Evolutionary conservation across 2,797 vertebrate species (phyloP).

Genomic region (Syngnathus rostellatus): DNA sequence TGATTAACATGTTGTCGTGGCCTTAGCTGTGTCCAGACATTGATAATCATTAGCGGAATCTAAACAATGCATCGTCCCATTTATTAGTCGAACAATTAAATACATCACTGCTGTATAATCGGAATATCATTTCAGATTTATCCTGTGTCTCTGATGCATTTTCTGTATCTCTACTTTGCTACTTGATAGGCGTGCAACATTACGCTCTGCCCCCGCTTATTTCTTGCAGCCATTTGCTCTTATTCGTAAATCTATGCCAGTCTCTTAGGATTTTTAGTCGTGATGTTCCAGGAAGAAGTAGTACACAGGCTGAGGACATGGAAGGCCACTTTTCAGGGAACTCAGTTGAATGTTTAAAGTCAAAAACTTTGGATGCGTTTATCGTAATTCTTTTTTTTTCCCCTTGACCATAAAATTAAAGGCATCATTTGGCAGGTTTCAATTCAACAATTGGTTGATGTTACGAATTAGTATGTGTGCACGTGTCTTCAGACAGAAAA

Average conservation of each 20-base stretch:
- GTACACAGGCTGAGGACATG: constrained; percentile 40
- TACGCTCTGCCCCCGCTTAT: constrained; percentile 14
- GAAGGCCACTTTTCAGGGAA: constrained; percentile 50
- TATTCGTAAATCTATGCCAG: constrained; percentile 8
- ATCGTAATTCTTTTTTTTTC: too few relatives aligned
- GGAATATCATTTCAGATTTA: too few relatives aligned
- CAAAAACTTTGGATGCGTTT: too few relatives aligned
- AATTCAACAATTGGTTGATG: not conserved
- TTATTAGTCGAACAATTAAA: too few relatives aligned
- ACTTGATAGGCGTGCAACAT: constrained; percentile 5
- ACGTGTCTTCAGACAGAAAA: not conserved
- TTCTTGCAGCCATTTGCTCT: constrained; percentile 28
- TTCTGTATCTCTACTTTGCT: constrained; percentile 26
- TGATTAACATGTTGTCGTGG: not conserved
- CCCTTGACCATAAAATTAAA: too few relatives aligned
- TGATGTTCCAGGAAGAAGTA: constrained; percentile 29
- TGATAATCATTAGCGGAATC: not conserved
- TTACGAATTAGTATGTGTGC: not conserved
- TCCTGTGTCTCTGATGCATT: constrained; percentile 7
- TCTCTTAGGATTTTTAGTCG: constrained; percentile 18
- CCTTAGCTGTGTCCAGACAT: not conserved
- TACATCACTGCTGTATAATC: too few relatives aligned
- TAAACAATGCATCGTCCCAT: too few relatives aligned
- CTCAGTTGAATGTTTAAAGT: too few relatives aligned
- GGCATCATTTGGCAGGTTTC: too few relatives aligned